Percentiles rank a stretch among this genome's conserved stretches.
These are phyloP conservation scores for Tapirus terrestris DNA, from an alignment of 2,113 vertebrate species.

Conservation along the genomic window DNA sequence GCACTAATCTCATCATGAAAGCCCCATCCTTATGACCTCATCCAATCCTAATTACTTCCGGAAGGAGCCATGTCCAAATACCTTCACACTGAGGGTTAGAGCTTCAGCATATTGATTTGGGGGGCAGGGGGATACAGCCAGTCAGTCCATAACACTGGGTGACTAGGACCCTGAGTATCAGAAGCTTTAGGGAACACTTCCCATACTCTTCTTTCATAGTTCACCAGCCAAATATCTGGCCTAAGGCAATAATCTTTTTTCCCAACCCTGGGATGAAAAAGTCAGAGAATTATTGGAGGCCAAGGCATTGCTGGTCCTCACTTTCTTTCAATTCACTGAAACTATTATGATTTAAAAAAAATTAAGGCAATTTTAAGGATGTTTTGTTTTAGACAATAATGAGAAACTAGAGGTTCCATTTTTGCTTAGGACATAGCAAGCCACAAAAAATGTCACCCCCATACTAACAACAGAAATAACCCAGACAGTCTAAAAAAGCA, in stretches of 20 bases:
- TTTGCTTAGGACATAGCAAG: not conserved
- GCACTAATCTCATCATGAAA: not conserved
- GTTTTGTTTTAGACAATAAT: not conserved
- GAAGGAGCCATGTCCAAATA: not conserved
- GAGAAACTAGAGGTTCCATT: not conserved
- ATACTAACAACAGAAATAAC: not conserved
- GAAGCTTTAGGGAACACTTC: not conserved
- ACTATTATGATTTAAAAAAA: not conserved
- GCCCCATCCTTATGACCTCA: not conserved
- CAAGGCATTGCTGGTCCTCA: not conserved
- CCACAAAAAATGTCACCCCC: not conserved
- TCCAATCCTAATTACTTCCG: not conserved
- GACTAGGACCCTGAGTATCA: not conserved
- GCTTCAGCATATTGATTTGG: not conserved
- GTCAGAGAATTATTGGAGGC: not conserved
- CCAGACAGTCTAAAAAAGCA: not conserved
- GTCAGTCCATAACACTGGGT: not conserved
- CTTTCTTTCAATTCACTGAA: conserved; percentile 29
- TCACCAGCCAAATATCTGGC: not conserved
- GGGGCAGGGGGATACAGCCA: not conserved
- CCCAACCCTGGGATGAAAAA: not conserved
- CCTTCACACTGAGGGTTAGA: not conserved
- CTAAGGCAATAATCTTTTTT: not conserved
- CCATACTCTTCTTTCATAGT: not conserved
- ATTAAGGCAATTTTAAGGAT: not conserved